phyloP scores from a whole-genome alignment of 2,113 vertebrate species.

The Gadus macrocephalus region DNA sequence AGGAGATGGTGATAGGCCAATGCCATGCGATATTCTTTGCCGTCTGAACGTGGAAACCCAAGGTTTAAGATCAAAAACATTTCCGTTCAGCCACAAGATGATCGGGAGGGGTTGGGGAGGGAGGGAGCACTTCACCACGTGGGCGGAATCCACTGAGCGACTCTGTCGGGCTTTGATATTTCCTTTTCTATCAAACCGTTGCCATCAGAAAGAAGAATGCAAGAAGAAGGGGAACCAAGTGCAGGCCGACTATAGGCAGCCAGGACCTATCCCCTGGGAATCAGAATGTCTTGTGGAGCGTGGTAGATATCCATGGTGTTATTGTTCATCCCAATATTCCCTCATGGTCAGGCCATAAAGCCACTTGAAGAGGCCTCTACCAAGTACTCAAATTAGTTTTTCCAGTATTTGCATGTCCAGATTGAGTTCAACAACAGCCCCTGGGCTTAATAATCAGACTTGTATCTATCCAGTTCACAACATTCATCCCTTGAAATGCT shows the following conservation, averaged over 20 bases:
- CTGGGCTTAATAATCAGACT: too few relatives aligned
- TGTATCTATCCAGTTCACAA: too few relatives aligned
- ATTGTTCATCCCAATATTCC: too few relatives aligned
- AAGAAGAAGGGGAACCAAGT: too few relatives aligned
- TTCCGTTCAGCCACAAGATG: constrained; percentile 59
- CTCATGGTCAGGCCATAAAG: too few relatives aligned
- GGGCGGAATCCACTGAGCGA: constrained; percentile 57
- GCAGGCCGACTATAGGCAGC: constrained; percentile 20
- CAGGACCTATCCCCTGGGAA: constrained; percentile 17
- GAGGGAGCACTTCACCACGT: constrained; percentile 46
- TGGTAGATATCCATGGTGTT: too few relatives aligned
- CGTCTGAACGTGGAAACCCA: constrained; percentile 54
- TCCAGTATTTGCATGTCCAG: too few relatives aligned
- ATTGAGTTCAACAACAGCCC: too few relatives aligned
- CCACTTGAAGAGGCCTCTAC: too few relatives aligned
- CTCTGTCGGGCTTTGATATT: constrained; percentile 61
- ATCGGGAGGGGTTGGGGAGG: constrained; percentile 28
- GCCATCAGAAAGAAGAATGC: constrained; percentile 19
- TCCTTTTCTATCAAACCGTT: constrained; percentile 43
- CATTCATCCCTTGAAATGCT: too few relatives aligned
- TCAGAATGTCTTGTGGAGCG: neutral
- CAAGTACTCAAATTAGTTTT: too few relatives aligned
- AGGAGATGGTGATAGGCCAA: constrained; percentile 37
- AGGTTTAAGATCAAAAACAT: constrained; percentile 68
- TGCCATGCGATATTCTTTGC: constrained; percentile 71